Evolutionary conservation across 2,797 vertebrate genomes (phyloP).

Genomic region (Sorex maritimensis): DNA sequence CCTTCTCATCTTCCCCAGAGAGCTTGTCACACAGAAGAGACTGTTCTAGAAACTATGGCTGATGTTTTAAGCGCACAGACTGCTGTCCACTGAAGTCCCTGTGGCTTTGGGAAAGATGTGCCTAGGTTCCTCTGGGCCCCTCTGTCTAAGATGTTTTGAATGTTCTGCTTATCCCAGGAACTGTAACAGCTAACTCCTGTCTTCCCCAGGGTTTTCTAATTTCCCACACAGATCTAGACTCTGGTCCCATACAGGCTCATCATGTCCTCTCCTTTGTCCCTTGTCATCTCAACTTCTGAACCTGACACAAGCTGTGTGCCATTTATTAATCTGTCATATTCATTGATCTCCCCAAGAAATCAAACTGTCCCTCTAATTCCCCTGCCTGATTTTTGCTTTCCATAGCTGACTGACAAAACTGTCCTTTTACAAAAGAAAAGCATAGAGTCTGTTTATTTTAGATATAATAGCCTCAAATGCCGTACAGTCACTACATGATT

Average conservation of each 20-base stretch:
- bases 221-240: constrained; percentile 61
- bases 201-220: constrained; percentile 56
- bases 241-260: constrained; percentile 67
- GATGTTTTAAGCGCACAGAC: neutral
- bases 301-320: constrained; percentile 71
- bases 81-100: neutral
- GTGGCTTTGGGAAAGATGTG: constrained; percentile 1
- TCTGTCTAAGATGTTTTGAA: constrained; percentile 62
- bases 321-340: constrained; percentile 88
- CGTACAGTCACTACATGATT: constrained; percentile 80
- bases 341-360: constrained; percentile 86
- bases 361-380: constrained; percentile 84
- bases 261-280: constrained; percentile 71
- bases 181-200: constrained; percentile 20
- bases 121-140: neutral
- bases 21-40: neutral
- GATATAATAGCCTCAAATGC: constrained; percentile 69
- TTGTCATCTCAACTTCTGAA: constrained; percentile 81
- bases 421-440: constrained; percentile 62
- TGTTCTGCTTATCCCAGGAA: constrained; percentile 46
- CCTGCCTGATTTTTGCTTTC: constrained; percentile 78
- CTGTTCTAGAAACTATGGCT: neutral
- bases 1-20: neutral
- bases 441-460: constrained; percentile 68
- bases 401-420: constrained; percentile 81